These are phyloP conservation scores for Larimichthys crocea DNA, from an alignment of 2,113 vertebrate genomes.

Conservation along the genomic window DNA sequence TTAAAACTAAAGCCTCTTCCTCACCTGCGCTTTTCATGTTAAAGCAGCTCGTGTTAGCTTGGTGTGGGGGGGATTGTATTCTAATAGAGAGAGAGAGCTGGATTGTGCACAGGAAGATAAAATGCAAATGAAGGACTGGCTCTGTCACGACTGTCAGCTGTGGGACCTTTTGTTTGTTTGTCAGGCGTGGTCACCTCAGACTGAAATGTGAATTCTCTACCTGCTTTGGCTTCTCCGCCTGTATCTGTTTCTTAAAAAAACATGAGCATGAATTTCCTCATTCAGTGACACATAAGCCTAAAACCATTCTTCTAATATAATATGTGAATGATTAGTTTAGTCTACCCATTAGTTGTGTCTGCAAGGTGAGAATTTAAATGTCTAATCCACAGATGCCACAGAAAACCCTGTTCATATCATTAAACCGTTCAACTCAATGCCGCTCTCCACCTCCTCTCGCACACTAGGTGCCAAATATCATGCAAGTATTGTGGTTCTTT, in stretches of 20 bases:
- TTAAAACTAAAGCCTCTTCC: constrained; percentile 20
- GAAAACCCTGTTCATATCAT: not conserved
- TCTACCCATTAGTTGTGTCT: constrained; percentile 12
- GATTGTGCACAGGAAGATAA: constrained; percentile 15
- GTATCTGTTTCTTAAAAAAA: not conserved
- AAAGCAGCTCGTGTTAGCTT: not conserved
- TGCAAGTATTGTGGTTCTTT: not conserved
- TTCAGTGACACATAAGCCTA: not conserved
- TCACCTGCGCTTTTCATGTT: constrained; percentile 6
- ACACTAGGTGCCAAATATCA: not conserved
- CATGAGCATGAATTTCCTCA: constrained; percentile 10
- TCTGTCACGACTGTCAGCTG: constrained; percentile 11
- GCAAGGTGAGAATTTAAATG: constrained; percentile 1
- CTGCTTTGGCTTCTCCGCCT: not conserved
- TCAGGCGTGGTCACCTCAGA: constrained; percentile 21
- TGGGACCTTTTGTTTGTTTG: constrained; percentile 33
- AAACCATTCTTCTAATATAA: constrained; percentile 37
- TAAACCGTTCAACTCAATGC: not conserved
- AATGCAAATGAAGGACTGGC: constrained; percentile 30
- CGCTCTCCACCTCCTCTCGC: not conserved
- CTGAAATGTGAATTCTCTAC: constrained; percentile 24
- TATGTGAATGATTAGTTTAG: constrained; percentile 40
- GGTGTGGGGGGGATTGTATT: not conserved
- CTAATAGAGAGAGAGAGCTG: not conserved
- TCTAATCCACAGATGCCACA: not conserved